These are phyloP conservation scores for Cotesia typhae DNA, from an alignment of 1,140 invertebrate species.

Conservation along the genomic window DNA sequence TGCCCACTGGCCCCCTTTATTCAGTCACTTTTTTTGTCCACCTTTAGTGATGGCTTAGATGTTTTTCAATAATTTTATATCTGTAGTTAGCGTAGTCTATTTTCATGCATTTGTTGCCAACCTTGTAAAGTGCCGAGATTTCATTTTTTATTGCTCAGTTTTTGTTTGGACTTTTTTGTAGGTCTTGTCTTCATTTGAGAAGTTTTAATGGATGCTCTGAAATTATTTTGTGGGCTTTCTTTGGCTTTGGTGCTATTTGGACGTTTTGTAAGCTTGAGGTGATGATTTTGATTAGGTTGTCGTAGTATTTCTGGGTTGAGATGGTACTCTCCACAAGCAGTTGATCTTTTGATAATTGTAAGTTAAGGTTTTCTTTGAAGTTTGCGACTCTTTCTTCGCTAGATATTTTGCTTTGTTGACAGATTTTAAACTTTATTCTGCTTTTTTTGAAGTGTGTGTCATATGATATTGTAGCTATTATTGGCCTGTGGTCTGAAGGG, in stretches of 20 bases:
- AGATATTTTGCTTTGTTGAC: neutral
- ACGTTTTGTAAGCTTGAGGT: neutral
- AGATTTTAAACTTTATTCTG: neutral
- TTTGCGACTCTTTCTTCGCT: neutral
- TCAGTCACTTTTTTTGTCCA: neutral
- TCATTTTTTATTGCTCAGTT: neutral
- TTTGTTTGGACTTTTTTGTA: neutral
- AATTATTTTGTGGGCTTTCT: neutral
- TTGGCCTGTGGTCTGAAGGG: neutral
- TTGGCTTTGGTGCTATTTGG: neutral
- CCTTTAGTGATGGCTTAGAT: neutral
- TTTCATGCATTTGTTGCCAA: neutral
- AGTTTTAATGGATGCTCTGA: neutral
- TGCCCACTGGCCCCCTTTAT: neutral
- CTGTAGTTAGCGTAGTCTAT: neutral
- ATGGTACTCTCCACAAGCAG: neutral
- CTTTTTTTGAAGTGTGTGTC: neutral
- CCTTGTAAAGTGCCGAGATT: neutral
- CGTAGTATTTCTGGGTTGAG: neutral
- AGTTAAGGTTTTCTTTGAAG: neutral
- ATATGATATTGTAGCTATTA: constrained; percentile 7
- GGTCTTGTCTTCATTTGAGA: neutral
- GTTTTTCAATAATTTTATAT: neutral
- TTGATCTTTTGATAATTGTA: neutral
- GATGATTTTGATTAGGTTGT: constrained; percentile 1